Base-by-base conservation (phyloP, 1,140 invertebrate genomes). In the Aethina tumida region DNA sequence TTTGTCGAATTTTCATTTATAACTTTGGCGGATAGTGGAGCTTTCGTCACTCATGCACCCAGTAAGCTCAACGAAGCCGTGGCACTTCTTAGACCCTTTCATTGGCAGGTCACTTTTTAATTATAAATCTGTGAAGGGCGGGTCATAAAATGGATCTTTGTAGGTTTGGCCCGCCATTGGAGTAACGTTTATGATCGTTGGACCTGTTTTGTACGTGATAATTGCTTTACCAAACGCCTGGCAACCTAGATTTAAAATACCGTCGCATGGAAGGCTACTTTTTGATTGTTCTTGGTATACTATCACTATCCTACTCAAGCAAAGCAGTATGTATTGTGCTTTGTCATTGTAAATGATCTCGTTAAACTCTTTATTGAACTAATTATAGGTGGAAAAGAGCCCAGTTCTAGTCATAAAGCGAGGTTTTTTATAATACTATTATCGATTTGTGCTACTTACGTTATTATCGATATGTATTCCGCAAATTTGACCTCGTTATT, bases 381-480 rank as follows among this genome's bases (percentile, higher is more conserved):
- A 31, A 17, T 52, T 66, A 56, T 58, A 57, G 70, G 69, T 15
- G 68, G 59, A 27, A 66, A 65, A 43, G 64, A 73, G 30, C 70
- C 73, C 10, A 70, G 70, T 13, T 64, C 67, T 5, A 73, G 67
- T 2, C 63, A 71, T 44, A 73, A 75, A 46, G 70, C 73, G 1
- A 68, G 77, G 35, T 68, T 77, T 21, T 62, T 79, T 3, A 68
- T 69, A 2, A 69, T 78, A 5, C 55, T 80, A 1, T 63, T 79
- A 37, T 76, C 75, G 33, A 62, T 81, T 4, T 71, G 74, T 12
- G 72, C 75, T 9, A 81, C 79, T 1, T 82, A 81, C 58, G 74
- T 81, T 0, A 73, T 82, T 24, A 76, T 74, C 2, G 77, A 81
- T 51, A 75, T 81, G 61, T 81, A 81, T 51, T 79, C 77, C 0